Conservation (phyloP, 2,113 vertebrate species). For the Todiramphus chloris region DNA sequence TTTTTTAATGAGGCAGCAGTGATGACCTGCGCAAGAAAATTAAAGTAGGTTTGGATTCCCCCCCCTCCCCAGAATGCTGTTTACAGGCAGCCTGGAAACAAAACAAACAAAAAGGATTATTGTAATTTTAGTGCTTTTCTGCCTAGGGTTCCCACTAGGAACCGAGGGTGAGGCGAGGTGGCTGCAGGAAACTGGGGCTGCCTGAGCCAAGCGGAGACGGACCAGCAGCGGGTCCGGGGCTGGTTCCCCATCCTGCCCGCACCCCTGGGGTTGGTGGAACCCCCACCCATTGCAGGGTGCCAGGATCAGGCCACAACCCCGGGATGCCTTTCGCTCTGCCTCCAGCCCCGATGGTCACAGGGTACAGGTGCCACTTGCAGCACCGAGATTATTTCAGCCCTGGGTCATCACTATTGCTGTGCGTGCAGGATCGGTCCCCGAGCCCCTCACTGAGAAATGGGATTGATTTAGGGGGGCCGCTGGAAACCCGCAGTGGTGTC, state of each 20-base stretch:
- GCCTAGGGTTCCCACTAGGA: neutral
- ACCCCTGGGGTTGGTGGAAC: fast-evolving
- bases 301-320: neutral
- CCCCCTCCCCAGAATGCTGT: neutral
- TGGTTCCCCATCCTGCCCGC: too few species aligned
- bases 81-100: neutral
- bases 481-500: fast-evolving
- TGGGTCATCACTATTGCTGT: fast-evolving
- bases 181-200: neutral
- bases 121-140: neutral
- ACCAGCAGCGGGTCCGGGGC: neutral
- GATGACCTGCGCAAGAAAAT: neutral
- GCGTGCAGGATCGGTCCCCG: neutral
- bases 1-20: neutral
- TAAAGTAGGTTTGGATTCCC: neutral
- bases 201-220: fast-evolving
- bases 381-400: neutral
- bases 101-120: neutral
- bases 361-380: neutral
- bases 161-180: neutral
- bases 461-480: neutral
- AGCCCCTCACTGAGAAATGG: neutral
- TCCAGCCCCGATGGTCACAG: neutral
- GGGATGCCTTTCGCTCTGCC: neutral
- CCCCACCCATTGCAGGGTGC: too few species aligned